Conservation (phyloP, 2,888 invertebrate genomes). For the Aporophyla lueneburgensis region DNA sequence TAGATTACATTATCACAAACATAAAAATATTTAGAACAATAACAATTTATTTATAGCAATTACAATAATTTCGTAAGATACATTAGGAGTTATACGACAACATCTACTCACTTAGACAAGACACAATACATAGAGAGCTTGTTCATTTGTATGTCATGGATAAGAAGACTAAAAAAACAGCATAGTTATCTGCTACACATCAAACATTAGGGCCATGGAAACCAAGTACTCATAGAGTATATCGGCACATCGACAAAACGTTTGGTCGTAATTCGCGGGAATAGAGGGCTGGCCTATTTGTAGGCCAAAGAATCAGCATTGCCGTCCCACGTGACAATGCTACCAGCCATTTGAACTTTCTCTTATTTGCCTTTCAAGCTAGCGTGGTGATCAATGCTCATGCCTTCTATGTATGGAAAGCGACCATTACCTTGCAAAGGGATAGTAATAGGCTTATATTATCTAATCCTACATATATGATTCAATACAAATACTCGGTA, state of each 20-base stretch:
- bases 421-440: background rate
- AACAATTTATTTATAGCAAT: background rate
- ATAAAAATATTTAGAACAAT: conserved; percentile 25
- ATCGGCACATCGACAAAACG: background rate
- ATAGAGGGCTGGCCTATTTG: background rate
- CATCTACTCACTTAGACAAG: background rate
- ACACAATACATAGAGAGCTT: conserved; percentile 33
- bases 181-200: conserved; percentile 46
- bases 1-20: conserved; percentile 47
- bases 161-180: background rate
- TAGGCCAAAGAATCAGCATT: background rate
- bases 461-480: conserved; percentile 59
- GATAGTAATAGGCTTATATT: background rate
- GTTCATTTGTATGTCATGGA: conserved; percentile 45
- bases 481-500: conserved; percentile 73
- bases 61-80: conserved; percentile 6
- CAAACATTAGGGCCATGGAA: background rate
- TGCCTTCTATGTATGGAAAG: background rate
- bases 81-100: background rate
- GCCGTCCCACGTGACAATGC: background rate
- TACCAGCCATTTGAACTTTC: background rate
- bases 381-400: background rate
- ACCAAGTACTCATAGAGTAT: background rate
- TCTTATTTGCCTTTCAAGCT: background rate
- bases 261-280: background rate